Conservation (phyloP, 2,888 invertebrate species). For the Bimastos eiseni region DNA sequence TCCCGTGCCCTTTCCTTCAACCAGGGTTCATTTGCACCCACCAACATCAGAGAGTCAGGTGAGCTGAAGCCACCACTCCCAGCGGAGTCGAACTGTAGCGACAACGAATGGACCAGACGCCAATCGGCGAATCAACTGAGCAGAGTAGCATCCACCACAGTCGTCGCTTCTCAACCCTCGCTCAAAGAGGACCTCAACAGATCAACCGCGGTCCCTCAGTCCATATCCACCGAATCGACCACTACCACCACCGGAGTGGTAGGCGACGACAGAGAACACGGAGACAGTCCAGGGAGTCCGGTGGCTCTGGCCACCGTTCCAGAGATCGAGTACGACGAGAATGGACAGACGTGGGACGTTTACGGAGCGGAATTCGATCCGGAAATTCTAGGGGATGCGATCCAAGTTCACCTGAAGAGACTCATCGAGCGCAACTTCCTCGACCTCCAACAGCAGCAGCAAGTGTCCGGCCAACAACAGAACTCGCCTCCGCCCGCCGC, state of each 20-base stretch:
- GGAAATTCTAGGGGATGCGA: conserved; percentile 47
- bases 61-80: not conserved
- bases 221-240: not conserved
- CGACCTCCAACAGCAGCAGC: not conserved
- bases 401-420: conserved; percentile 45
- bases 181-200: not conserved
- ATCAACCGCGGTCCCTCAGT: not conserved
- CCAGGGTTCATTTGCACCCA: not conserved
- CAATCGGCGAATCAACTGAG: not conserved
- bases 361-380: conserved; percentile 50
- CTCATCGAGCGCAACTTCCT: conserved; percentile 37
- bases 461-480: not conserved
- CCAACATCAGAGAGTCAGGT: conserved; percentile 25
- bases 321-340: conserved; percentile 47
- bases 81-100: not conserved
- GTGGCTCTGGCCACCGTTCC: conserved; percentile 30
- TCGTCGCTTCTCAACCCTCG: not conserved
- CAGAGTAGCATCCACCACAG: not conserved
- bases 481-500: not conserved
- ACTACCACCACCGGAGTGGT: not conserved
- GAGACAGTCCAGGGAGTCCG: not conserved
- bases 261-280: not conserved
- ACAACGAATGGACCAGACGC: not conserved
- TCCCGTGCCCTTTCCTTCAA: not conserved
- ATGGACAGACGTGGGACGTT: conserved; percentile 51